Conservation (phyloP, 2,888 invertebrate genomes). For the Xestia sexstrigata region DNA sequence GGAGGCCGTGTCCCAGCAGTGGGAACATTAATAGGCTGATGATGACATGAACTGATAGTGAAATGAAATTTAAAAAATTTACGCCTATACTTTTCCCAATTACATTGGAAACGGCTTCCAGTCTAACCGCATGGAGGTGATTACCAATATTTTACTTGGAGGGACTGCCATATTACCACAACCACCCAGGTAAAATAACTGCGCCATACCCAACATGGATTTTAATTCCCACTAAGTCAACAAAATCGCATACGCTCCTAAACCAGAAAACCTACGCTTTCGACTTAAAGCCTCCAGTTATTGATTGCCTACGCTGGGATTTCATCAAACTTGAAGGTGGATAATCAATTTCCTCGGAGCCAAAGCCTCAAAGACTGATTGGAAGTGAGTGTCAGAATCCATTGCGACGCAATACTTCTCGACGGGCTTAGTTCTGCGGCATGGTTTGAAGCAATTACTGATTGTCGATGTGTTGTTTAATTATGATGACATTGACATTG, state of each 20-base stretch:
- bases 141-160: too few species aligned
- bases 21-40: too few species aligned
- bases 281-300: conserved; percentile 50
- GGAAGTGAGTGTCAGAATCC: conserved; percentile 62
- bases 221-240: conserved; percentile 18
- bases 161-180: too few species aligned
- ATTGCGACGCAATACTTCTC: conserved; percentile 65
- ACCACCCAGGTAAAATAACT: not conserved
- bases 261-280: conserved; percentile 43
- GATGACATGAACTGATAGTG: too few species aligned
- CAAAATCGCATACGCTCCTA: conserved; percentile 18
- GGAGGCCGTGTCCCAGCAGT: too few species aligned
- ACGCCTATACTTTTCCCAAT: too few species aligned
- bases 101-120: too few species aligned
- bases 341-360: conserved; percentile 65
- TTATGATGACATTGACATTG: not conserved
- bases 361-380: conserved; percentile 68
- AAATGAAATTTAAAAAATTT: not conserved
- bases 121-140: too few species aligned
- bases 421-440: conserved; percentile 39
- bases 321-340: conserved; percentile 68
- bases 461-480: conserved; percentile 22
- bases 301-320: conserved; percentile 62
- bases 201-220: not conserved
- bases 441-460: conserved; percentile 42